Evolutionary conservation across 1,140 invertebrate genomes (phyloP), one percentile per base, ranked within the genome.

Genomic region (Drosophila auraria): DNA sequence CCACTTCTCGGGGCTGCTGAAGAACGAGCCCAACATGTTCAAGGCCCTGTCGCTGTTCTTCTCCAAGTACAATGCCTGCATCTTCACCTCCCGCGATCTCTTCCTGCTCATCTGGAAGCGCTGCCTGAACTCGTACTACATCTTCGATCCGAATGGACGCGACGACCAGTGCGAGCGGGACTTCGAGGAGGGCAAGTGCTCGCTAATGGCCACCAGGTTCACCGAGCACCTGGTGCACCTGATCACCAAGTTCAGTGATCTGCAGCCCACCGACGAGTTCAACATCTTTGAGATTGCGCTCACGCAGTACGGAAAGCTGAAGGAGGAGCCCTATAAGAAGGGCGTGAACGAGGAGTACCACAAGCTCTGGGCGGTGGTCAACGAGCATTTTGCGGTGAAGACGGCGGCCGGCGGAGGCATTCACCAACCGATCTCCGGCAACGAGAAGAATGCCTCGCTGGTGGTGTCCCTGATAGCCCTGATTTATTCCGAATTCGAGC

Each of bases 81-180:
- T 93, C 1, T 75, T 93, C 4, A 68, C 71, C 0, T 83, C 86
- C 0, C 74, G 83, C 0, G 86, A 89, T 38, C 60, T 92, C n/a
- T 93, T 70, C 25, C 53, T 93, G 51, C 42, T 93, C 14, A 93
- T 93, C 30, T 93, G 92, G 90, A 93, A 93, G 53, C 87, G 87
- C 4, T 93, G 92, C 54, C 33, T 69, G 0, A 83, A 93, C 36
- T 87, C 82, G 0, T 93, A 66, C 56, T 93, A 91, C 23, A 91
- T 93, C 27, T 93, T 93, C 17, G 92, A 93, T 83, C 87, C 92
- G 2, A 91, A 93, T 62, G 92, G 92, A 0, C 70, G 92, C 8
- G 64, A 84, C 27, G 82, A 90, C 33, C 17, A 74, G 12, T 92
- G 90, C 27, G 58, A 78, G 33, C 68, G 92, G 0, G 84, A 93